These are phyloP conservation scores for Anser brachyrhynchus DNA, from an alignment of 2,113 vertebrate genomes.

Conservation along the genomic window DNA sequence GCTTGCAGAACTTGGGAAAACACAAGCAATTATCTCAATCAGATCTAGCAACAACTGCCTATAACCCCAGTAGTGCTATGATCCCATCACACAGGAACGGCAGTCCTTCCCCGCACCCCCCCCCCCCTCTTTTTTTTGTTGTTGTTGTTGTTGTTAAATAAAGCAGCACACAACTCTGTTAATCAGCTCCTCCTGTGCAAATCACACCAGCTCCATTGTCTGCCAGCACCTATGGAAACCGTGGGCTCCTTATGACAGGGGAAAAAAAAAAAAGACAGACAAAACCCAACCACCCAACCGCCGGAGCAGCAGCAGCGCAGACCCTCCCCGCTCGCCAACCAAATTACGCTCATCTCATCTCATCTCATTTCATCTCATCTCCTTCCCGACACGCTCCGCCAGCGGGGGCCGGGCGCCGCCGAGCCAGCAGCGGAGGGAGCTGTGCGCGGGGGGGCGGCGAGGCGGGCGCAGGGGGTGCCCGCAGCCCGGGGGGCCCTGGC, in stretches of 20 bases:
- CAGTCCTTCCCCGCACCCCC: neutral
- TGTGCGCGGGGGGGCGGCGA: too few species aligned
- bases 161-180: neutral
- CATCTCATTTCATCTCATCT: too few species aligned
- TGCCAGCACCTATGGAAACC: slow-evolving; percentile 70
- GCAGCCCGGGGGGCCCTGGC: too few species aligned
- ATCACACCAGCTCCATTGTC: slow-evolving; percentile 83
- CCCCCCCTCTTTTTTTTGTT: neutral
- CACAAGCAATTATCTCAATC: neutral
- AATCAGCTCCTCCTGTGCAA: slow-evolving; percentile 57
- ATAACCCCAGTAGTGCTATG: neutral
- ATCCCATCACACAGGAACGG: neutral
- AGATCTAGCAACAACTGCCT: neutral
- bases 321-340: slow-evolving; percentile 58
- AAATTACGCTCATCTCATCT: slow-evolving; percentile 77
- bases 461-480: too few species aligned
- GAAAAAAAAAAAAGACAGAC: neutral
- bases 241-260: slow-evolving; percentile 61
- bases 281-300: too few species aligned
- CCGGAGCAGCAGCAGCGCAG: slow-evolving; percentile 20
- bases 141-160: neutral
- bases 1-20: neutral
- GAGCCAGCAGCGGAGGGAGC: too few species aligned
- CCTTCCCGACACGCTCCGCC: slow-evolving; percentile 71
- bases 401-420: too few species aligned